Evolutionary conservation across 2,888 invertebrate genomes (phyloP).

Genomic region (Trachelus troglodyta): DNA sequence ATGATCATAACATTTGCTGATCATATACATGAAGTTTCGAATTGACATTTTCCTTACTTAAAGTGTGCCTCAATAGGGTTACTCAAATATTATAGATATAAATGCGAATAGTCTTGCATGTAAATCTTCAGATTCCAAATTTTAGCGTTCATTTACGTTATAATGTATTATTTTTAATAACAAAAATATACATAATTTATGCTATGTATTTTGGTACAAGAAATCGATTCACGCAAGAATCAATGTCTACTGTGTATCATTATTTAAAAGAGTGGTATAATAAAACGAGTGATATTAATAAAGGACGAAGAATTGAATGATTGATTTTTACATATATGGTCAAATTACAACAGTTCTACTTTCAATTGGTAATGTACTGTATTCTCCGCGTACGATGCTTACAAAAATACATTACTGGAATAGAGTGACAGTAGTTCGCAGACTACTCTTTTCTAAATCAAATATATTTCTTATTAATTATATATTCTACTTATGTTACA

Average conservation of each 20-base stretch:
- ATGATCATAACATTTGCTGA: neutral
- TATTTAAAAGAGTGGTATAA: slow-evolving; percentile 14
- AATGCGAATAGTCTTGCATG: neutral
- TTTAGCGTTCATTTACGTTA: neutral
- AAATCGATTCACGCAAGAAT: neutral
- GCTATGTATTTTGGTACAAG: neutral
- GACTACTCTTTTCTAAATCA: slow-evolving; percentile 20
- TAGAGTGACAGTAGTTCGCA: neutral
- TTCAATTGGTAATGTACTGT: neutral
- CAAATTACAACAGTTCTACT: neutral
- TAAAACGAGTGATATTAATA: slow-evolving; percentile 26
- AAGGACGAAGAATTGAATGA: slow-evolving; percentile 1
- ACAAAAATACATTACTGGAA: neutral
- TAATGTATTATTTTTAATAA: neutral
- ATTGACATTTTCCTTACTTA: neutral
- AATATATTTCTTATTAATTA: slow-evolving; percentile 34
- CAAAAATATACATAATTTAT: neutral
- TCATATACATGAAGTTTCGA: neutral
- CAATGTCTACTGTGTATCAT: neutral
- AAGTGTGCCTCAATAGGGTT: neutral
- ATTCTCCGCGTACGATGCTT: neutral
- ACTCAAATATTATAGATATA: neutral
- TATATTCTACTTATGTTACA: slow-evolving; percentile 37
- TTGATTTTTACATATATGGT: neutral
- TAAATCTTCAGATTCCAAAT: neutral